Conservation (phyloP, 2,888 invertebrate species). For the Chelonus formosanus region DNA sequence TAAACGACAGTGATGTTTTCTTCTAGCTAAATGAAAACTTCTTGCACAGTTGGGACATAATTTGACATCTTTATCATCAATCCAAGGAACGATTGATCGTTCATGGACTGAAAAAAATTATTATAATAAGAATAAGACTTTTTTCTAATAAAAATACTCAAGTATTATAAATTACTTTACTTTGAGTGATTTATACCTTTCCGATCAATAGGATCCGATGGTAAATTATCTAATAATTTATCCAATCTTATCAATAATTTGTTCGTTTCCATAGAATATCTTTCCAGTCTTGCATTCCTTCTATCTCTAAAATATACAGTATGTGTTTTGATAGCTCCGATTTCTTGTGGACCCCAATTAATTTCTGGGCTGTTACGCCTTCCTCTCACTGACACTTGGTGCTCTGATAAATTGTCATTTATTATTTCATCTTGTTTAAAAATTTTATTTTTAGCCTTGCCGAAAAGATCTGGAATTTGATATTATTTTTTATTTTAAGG, state of each 20-base stretch:
- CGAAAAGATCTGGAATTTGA: constrained; percentile 71
- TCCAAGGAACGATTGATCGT: constrained; percentile 84
- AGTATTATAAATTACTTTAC: no score
- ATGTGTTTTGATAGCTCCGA: constrained; percentile 74
- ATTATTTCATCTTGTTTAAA: constrained; percentile 74
- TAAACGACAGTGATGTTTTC: constrained; percentile 96
- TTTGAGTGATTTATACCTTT: constrained; percentile 67
- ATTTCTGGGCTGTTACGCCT: constrained; percentile 52
- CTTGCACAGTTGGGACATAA: constrained; percentile 92
- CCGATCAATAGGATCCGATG: constrained; percentile 75
- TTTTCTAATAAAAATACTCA: no score
- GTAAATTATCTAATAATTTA: constrained; percentile 85
- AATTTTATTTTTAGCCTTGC: constrained; percentile 91
- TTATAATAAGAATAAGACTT: no score
- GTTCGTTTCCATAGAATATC: constrained; percentile 94
- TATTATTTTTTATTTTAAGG: constrained; percentile 11
- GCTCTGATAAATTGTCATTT: constrained; percentile 40
- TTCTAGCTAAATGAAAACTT: constrained; percentile 83
- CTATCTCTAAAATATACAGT: constrained; percentile 79
- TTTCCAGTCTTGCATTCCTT: constrained; percentile 78
- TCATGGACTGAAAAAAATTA: constrained; percentile 68
- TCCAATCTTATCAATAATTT: constrained; percentile 93
- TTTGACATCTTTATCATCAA: constrained; percentile 88
- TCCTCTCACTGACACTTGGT: constrained; percentile 36
- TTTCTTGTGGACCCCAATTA: constrained; percentile 71